Evolutionary conservation across 2,113 vertebrate species (phyloP).

Genomic region (Acrocephalus kingi): DNA sequence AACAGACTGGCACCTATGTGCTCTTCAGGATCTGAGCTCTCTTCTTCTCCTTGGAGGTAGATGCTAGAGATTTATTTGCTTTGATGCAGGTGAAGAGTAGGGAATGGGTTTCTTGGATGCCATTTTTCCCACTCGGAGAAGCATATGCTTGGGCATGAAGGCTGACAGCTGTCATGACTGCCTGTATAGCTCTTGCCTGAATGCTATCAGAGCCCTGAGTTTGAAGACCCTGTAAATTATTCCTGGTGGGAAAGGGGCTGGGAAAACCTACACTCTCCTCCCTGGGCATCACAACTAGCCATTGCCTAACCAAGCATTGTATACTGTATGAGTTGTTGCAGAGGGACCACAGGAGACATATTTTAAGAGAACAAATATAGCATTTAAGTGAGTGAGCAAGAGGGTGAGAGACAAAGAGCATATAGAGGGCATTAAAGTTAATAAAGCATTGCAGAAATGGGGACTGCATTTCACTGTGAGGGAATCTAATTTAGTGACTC

Average conservation of each 20-base stretch:
- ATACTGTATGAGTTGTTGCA: conserved; percentile 21
- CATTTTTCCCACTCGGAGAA: not conserved
- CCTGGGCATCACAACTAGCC: conserved; percentile 30
- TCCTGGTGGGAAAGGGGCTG: not conserved
- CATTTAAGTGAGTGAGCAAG: conserved; percentile 36
- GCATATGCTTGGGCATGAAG: not conserved
- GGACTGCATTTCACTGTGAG: conserved; percentile 60
- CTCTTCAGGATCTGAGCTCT: not conserved
- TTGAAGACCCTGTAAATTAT: conserved; percentile 15
- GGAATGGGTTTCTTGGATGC: not conserved
- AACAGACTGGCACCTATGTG: not conserved
- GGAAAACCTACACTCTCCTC: conserved; percentile 26
- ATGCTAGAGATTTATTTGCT: not conserved
- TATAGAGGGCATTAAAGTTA: conserved; percentile 67
- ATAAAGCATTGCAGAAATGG: conserved; percentile 60
- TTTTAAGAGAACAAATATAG: conserved; percentile 70
- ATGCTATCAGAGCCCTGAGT: not conserved
- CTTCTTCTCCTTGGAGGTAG: not conserved
- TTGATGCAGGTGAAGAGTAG: not conserved
- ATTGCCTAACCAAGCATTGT: conserved; percentile 23
- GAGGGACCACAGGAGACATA: conserved; percentile 1
- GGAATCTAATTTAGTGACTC: conserved; percentile 67
- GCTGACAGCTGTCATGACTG: not conserved
- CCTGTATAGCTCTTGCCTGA: not conserved
- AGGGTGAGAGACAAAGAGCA: conserved; percentile 44